Conservation (phyloP, 2,797 vertebrate genomes). For the Platyrinchus mystaceus region DNA sequence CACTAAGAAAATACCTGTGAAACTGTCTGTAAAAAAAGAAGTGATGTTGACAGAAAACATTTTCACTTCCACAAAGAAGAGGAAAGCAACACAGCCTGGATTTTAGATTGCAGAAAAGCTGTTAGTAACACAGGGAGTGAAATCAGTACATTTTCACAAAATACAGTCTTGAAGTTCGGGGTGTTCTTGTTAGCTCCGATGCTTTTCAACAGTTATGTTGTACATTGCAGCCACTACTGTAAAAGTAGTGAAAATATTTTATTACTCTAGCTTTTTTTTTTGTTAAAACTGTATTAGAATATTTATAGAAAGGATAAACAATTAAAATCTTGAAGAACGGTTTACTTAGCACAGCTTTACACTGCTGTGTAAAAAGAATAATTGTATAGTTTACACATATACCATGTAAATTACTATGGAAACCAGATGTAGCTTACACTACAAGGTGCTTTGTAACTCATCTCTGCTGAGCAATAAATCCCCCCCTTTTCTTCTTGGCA, state of each 20-base stretch:
- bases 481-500: slow-evolving; percentile 73
- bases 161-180: not conserved
- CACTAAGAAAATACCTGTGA: not conserved
- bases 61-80: not conserved
- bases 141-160: not conserved
- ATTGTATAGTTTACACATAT: slow-evolving; percentile 67
- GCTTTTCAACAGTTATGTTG: not conserved
- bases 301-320: slow-evolving; percentile 35
- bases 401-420: slow-evolving; percentile 73
- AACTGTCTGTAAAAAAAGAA: not conserved
- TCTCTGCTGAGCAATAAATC: slow-evolving; percentile 81
- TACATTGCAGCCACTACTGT: not conserved
- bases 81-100: not conserved
- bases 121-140: not conserved
- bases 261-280: not conserved
- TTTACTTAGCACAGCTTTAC: slow-evolving; percentile 47
- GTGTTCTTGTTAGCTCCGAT: not conserved
- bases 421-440: slow-evolving; percentile 80
- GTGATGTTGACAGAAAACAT: not conserved
- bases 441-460: slow-evolving; percentile 82
- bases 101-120: not conserved
- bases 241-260: not conserved
- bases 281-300: not conserved
- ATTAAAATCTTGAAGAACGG: not conserved
- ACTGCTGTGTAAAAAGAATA: slow-evolving; percentile 53